These are phyloP conservation scores for Neosalanx taihuensis DNA, from an alignment of 2,797 vertebrate genomes.

Conservation along the genomic window DNA sequence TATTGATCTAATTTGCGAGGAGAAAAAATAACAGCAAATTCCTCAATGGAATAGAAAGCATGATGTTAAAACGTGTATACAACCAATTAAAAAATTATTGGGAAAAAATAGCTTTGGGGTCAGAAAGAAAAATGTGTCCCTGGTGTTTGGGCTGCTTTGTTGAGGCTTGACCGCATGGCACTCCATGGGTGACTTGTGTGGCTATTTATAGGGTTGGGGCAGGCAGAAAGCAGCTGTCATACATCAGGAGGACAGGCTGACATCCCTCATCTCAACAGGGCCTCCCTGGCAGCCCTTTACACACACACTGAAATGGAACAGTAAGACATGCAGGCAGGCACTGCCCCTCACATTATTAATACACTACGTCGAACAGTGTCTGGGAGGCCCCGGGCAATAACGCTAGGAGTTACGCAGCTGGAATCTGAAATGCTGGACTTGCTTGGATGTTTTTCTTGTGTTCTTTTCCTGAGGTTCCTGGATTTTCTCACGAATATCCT, in stretches of 20 bases:
- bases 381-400: background rate
- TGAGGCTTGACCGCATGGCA: conserved; percentile 70
- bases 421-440: background rate
- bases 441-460: background rate
- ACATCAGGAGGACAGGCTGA: conserved; percentile 68
- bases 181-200: conserved; percentile 69
- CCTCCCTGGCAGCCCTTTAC: conserved; percentile 64
- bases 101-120: conserved; percentile 44
- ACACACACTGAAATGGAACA: conserved; percentile 4
- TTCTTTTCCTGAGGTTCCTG: background rate
- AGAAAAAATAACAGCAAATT: conserved; percentile 20
- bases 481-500: background rate
- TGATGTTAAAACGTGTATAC: conserved; percentile 21
- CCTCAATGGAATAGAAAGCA: conserved; percentile 13
- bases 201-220: conserved; percentile 70
- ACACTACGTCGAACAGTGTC: background rate
- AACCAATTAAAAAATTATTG: background rate
- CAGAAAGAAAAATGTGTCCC: conserved; percentile 41
- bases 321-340: background rate
- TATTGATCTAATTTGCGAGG: conserved; percentile 9
- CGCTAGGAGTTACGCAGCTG: background rate
- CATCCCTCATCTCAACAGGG: conserved; percentile 72
- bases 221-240: conserved; percentile 72
- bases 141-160: conserved; percentile 57
- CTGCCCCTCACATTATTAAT: background rate